Percentiles rank a stretch among this genome's conserved stretches.
These are phyloP conservation scores for Pseudomyrmex concolor DNA, from an alignment of 1,140 invertebrate species.

Conservation along the genomic window DNA sequence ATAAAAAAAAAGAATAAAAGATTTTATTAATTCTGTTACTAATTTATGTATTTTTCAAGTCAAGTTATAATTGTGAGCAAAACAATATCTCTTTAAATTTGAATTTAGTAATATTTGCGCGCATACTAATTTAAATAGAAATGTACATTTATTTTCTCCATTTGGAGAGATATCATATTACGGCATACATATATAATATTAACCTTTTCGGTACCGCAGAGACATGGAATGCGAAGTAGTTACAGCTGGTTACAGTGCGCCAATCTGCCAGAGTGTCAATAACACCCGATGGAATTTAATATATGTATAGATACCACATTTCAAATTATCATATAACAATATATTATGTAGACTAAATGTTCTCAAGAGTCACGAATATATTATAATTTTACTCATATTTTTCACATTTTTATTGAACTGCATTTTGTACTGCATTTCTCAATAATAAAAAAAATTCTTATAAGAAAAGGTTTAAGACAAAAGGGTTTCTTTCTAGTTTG, in stretches of 20 bases:
- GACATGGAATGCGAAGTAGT: slow-evolving; percentile 26
- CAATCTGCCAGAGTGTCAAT: slow-evolving; percentile 6
- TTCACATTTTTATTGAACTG: no score
- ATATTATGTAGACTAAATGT: not conserved
- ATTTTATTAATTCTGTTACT: not conserved
- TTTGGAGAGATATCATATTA: slow-evolving; percentile 4
- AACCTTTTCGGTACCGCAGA: slow-evolving; percentile 21
- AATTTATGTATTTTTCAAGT: slow-evolving; percentile 12
- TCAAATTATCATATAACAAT: not conserved
- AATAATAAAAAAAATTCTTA: not conserved
- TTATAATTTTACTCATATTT: not conserved
- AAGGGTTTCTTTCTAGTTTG: not conserved
- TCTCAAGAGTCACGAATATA: slow-evolving; percentile 8
- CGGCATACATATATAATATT: slow-evolving; percentile 4
- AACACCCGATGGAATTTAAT: slow-evolving; percentile 34
- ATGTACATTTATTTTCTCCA: not conserved
- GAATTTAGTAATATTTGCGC: not conserved
- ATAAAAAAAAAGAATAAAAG: not conserved
- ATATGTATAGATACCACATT: slow-evolving; percentile 3
- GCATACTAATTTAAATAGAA: not conserved
- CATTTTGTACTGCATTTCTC: no score
- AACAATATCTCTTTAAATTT: not conserved
- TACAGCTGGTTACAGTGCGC: slow-evolving; percentile 40
- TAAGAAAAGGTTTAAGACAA: slow-evolving; percentile 11
- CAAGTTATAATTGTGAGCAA: not conserved